Base-by-base conservation (phyloP, 2,888 invertebrate genomes). In the Sylvicola cinctus region DNA sequence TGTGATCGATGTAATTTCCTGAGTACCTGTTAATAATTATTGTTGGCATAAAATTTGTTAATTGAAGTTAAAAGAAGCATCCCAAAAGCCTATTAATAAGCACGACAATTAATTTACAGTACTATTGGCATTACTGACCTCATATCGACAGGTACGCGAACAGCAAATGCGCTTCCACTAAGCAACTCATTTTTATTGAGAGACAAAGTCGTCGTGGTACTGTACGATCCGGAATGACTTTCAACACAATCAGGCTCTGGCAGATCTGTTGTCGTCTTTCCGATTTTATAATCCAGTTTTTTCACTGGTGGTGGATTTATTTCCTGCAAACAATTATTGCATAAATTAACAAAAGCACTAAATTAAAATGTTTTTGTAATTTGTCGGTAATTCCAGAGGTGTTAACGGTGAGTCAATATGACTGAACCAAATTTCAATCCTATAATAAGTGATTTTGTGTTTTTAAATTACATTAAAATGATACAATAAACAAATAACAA, bases 221-320 rank as follows among this genome's bases (percentile, higher is more conserved):
- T 36, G 25, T 36, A 36, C 4, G 36, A 36, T 11, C 36, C 36
- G 2, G 36, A 36, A 28, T 36, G 32, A 23, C 36, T 36, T 28
- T 36, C 36, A 27, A 29, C 32, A 16, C 32, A 36, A 26, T 36
- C 36, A 3, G 16, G 36, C 14, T 32, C 31, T 12, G n/a, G n/a
- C 13, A 13, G n/a, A 12, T n/a, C 13, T 27, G 27, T 4, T 25
- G 25, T 25, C 12, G 33, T n/a, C n/a, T n/a, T n/a, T n/a, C n/a
- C n/a, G n/a, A n/a, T n/a, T n/a, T n/a, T n/a, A n/a, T n/a, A n/a
- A n/a, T n/a, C 5, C 23, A n/a, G 17, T 28, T 32, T 15, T 31
- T 34, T 29, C 3, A 11, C 4, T 29, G 13, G 3, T 14, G 14
- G 14, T 29, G 14, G 4, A 29, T 27, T 27, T n/a, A n/a, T n/a